phyloP scores from a whole-genome alignment of 2,797 vertebrate species.

The Sebastes miniatus region DNA sequence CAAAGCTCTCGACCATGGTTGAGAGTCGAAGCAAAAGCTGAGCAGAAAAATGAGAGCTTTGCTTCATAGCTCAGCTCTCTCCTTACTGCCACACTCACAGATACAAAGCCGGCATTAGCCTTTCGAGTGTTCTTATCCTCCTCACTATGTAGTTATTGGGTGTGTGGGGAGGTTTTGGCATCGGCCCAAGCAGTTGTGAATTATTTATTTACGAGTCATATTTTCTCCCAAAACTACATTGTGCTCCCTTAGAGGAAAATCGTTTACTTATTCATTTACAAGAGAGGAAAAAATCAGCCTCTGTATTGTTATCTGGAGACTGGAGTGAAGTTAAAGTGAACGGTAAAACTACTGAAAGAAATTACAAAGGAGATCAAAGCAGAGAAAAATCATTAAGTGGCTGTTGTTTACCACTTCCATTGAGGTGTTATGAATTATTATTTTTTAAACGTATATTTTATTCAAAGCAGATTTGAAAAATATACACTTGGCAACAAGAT shows the following conservation, averaged over 20 bases:
- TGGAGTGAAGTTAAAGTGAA: background rate
- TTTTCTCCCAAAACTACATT: conserved; percentile 4
- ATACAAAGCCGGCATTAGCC: background rate
- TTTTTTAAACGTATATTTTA: background rate
- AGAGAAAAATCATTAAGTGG: background rate
- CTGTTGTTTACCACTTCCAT: background rate
- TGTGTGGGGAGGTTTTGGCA: background rate
- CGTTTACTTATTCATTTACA: conserved; percentile 33
- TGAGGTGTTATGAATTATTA: background rate
- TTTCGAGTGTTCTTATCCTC: background rate
- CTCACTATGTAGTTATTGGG: conserved; percentile 1
- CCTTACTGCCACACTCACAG: background rate
- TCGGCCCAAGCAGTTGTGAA: background rate
- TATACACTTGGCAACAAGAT: background rate
- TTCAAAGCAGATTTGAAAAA: background rate
- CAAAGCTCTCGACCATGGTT: background rate
- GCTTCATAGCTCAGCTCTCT: background rate
- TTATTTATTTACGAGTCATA: conserved; percentile 32
- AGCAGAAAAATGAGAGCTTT: background rate
- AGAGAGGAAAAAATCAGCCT: background rate
- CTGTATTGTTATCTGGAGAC: conserved; percentile 4
- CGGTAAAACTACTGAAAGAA: background rate
- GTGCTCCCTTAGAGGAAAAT: conserved; percentile 1
- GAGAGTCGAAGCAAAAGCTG: background rate
- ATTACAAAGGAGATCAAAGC: background rate